Base-by-base conservation (phyloP, 2,797 vertebrate genomes). In the Zalophus californianus region DNA sequence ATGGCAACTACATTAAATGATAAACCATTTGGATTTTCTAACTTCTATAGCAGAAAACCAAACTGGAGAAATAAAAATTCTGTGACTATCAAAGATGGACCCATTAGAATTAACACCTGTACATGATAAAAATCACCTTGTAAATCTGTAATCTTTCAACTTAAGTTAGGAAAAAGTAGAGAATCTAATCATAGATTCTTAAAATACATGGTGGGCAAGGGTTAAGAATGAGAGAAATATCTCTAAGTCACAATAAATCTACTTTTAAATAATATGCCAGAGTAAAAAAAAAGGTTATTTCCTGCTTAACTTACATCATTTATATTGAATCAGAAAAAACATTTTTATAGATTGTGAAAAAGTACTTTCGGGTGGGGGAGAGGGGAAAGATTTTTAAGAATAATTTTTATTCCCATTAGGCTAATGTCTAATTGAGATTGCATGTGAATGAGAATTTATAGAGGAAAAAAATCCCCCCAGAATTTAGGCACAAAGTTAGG, bases 1-100 rank as follows among this genome's bases (percentile, higher is more conserved):
- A 93, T 77, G 38, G 48, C 38, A 72, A 89, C 4, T 82, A 91
- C 90, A 86, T 64, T 86, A 95, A 94, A 78, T 88, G 93, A 96
- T 54, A 86, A 79, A 86, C 29, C 50, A 80, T 54, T 72, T 92
- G 68, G 21, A 7, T 84, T 95, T 95, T 93, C 60, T 77, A 85
- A 95, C 25, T 83, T 91, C 52, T 64, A 32, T 11, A 77, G 73
- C 35, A 75, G 62, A 89, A 95, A 97, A 92, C 85, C 92, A 94
- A 96, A 90, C 9, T 23, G n/a, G 18, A 84, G 29, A 64, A 68
- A 79, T 90, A 95, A 93, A 95, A 93, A 23, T 2, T 29, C 41
- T n/a, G 5, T 68, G 56, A 64, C 52, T 88, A 20, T 73, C 27
- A 54, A 58, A 25, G 5, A 56, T 35, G 16, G 62, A 52, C 75